These are phyloP conservation scores for Sebastes kiyomatsui DNA, from an alignment of 2,797 vertebrate species.

Conservation along the genomic window DNA sequence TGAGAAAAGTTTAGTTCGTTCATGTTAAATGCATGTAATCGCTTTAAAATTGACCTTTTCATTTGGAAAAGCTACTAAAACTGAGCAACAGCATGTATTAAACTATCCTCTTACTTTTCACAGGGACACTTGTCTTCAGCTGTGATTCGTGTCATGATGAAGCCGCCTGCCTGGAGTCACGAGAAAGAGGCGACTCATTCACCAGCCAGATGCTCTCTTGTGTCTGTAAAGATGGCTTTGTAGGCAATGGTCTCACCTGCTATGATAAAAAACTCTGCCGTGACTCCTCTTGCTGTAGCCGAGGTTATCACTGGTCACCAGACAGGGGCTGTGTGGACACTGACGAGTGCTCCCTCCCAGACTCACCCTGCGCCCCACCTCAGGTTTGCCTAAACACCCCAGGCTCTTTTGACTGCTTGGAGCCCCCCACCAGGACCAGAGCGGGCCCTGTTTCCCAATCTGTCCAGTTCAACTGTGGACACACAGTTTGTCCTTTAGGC, in stretches of 20 bases:
- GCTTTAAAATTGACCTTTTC: not conserved
- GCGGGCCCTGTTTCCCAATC: not conserved
- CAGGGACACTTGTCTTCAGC: slow-evolving; percentile 39
- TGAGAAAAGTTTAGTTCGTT: not conserved
- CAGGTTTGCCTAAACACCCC: slow-evolving; percentile 60
- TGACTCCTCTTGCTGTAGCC: slow-evolving; percentile 47
- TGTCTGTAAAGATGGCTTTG: slow-evolving; percentile 74
- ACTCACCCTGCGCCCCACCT: slow-evolving; percentile 22
- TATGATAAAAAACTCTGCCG: slow-evolving; percentile 38
- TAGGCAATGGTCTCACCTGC: slow-evolving; percentile 73
- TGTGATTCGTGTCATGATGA: slow-evolving; percentile 58
- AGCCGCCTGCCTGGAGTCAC: slow-evolving; percentile 42
- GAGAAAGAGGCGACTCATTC: slow-evolving; percentile 26
- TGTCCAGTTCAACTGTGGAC: slow-evolving; percentile 42
- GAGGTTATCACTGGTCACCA: slow-evolving; percentile 62
- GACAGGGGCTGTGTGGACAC: slow-evolving; percentile 67
- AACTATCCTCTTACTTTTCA: not conserved
- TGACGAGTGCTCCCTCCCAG: slow-evolving; percentile 71
- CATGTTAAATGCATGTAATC: not conserved
- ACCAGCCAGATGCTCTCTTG: slow-evolving; percentile 38
- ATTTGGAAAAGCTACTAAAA: not conserved
- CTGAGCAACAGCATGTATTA: not conserved
- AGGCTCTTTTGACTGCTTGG: slow-evolving; percentile 58
- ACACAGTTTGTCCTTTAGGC: slow-evolving; percentile 37
- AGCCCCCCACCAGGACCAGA: not conserved